Evolutionary conservation across 2,113 vertebrate genomes (phyloP), one percentile per base, ranked within the genome.

Genomic region (Silurus meridionalis): DNA sequence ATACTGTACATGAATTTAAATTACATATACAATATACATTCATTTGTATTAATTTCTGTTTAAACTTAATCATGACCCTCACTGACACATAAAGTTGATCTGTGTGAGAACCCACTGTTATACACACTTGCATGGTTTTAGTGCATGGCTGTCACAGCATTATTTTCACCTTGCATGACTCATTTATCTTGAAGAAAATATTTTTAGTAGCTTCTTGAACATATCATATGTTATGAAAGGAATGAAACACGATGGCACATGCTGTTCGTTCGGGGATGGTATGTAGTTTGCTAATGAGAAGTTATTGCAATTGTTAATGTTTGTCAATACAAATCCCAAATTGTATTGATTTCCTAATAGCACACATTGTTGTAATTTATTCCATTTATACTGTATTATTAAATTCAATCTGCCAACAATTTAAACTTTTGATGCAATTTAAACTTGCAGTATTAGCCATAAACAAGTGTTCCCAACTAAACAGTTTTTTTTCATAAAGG

Each of bases 31-130:
- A 37, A 37, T 37, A 37, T 37, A 37, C 37, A 37, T 37, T 37
- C 37, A 37, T 37, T 2, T 66, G 25, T 81, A 46, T 87, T 80
- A 57, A 13, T 66, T 23, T 25, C 53, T 55, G 46, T 81, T 14
- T 82, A 61, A 82, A 82, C 74, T 83, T 80, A 79, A 61, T 69
- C 63, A 63, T 83, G 87, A 72, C 50, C 64, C 83, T 48, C 5
- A 19, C 67, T 77, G 78, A 28, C 46, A 55, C 83, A 78, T 64
- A 71, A 78, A 82, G 69, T 66, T 61, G 80, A 23, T 78, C 63
- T 66, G n/a, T 66, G 9, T n/a, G 23, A 64, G 63, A 64, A 64
- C 23, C 37, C 37, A 66, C n/a, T 9, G 8, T 66, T 25, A 25
- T 25, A 66, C 63, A 66, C 63, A 25, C 63, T 66, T 25, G n/a